phyloP scores from a whole-genome alignment of 2,888 invertebrate genomes.

The Callosobruchus maculatus region DNA sequence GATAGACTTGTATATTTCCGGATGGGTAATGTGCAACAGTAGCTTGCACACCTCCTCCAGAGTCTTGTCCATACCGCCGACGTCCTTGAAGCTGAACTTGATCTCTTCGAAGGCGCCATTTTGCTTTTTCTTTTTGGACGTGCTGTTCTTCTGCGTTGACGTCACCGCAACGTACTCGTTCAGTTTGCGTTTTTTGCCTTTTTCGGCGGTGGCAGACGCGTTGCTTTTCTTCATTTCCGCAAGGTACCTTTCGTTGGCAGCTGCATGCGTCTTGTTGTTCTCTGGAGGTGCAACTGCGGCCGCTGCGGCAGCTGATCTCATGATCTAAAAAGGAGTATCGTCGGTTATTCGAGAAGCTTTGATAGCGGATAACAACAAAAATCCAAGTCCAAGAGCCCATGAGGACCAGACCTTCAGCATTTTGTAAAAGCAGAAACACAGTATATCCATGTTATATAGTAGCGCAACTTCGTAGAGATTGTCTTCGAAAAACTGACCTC shows the following conservation, averaged over 20 bases:
- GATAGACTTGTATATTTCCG: conserved; percentile 80
- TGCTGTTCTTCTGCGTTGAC: conserved; percentile 11
- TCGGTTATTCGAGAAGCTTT: too few relatives aligned
- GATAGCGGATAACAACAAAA: too few relatives aligned
- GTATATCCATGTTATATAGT: too few relatives aligned
- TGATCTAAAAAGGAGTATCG: not conserved
- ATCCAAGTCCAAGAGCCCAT: too few relatives aligned
- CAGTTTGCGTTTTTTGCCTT: conserved; percentile 23
- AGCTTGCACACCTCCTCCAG: conserved; percentile 52
- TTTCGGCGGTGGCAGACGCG: too few relatives aligned
- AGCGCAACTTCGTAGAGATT: too few relatives aligned
- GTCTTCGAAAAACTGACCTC: too few relatives aligned
- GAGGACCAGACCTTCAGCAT: too few relatives aligned
- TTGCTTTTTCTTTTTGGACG: conserved; percentile 46
- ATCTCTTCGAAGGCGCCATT: conserved; percentile 41
- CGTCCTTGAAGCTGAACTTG: conserved; percentile 61
- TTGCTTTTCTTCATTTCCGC: not conserved
- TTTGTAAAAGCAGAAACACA: too few relatives aligned
- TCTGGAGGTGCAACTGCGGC: not conserved
- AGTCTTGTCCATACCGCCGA: conserved; percentile 78
- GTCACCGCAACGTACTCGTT: conserved; percentile 17
- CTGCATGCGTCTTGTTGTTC: not conserved
- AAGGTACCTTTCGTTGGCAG: not conserved
- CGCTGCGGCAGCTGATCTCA: not conserved
- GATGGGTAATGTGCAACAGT: conserved; percentile 82